phyloP scores from a whole-genome alignment of 1,140 invertebrate species.

The Apis laboriosa region DNA sequence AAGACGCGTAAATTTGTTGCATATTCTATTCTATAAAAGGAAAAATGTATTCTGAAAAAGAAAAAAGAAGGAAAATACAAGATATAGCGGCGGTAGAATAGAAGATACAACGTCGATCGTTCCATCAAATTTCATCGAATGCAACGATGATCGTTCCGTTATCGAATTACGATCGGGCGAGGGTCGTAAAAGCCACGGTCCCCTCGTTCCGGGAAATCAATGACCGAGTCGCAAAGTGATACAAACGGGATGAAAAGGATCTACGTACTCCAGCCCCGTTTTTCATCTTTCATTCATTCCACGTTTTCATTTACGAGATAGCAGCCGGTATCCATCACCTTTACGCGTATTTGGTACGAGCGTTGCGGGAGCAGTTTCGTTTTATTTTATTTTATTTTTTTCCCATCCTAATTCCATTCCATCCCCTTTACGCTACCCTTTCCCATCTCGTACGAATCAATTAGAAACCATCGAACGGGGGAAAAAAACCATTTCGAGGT shows the following conservation, averaged over 20 bases:
- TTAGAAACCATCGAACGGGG: not conserved
- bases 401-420: not conserved
- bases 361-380: too few species aligned
- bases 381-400: not conserved
- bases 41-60: too few species aligned
- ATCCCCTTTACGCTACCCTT: not conserved
- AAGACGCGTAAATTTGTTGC: too few species aligned
- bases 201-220: slow-evolving; percentile 37
- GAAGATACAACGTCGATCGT: not conserved
- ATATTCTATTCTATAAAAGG: too few species aligned
- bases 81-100: too few species aligned
- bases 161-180: slow-evolving; percentile 34
- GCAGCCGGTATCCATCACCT: too few species aligned
- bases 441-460: too few species aligned
- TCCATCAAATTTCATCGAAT: slow-evolving; percentile 32
- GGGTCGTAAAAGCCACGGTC: slow-evolving; percentile 12
- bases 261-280: too few species aligned
- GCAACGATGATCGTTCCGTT: slow-evolving; percentile 31
- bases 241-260: slow-evolving; percentile 24
- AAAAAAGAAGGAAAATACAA: too few species aligned
- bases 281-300: not conserved
- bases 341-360: not conserved
- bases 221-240: slow-evolving; percentile 38
- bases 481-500: not conserved
- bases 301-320: not conserved